Evolutionary conservation across 2,113 vertebrate species (phyloP).

Genomic region (Festucalex cinctus): DNA sequence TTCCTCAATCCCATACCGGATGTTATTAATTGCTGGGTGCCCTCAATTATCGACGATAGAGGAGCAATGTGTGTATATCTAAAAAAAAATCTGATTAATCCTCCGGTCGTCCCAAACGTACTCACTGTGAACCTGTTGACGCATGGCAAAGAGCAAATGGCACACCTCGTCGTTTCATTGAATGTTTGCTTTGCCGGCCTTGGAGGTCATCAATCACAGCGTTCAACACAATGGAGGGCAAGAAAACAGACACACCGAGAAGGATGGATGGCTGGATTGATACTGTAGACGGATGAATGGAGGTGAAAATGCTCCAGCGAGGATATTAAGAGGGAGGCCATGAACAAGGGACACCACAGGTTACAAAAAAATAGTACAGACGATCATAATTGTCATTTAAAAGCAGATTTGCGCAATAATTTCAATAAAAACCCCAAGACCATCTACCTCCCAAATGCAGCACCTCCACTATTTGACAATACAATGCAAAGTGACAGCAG

Average conservation of each 20-base stretch:
- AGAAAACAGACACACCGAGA: constrained; percentile 45
- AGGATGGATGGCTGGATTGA: constrained; percentile 4
- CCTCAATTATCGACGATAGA: background rate
- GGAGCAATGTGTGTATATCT: background rate
- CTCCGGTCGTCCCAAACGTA: constrained; percentile 11
- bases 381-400: background rate
- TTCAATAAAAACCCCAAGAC: background rate
- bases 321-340: constrained; percentile 18
- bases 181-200: constrained; percentile 65
- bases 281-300: constrained; percentile 32
- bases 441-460: background rate
- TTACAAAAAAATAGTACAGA: too few relatives aligned
- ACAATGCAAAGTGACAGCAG: constrained; percentile 65
- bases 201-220: constrained; percentile 69
- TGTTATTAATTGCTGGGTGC: too few relatives aligned
- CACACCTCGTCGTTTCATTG: constrained; percentile 34
- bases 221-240: constrained; percentile 64
- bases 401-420: background rate
- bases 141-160: constrained; percentile 32
- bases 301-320: constrained; percentile 40
- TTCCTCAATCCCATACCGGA: too few relatives aligned
- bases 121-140: constrained; percentile 28
- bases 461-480: background rate
- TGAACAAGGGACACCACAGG: constrained; percentile 26
- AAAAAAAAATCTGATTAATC: constrained; percentile 6